Evolutionary conservation across 1,140 invertebrate genomes (phyloP), one percentile per base, ranked within the genome.

Genomic region (Zophobas morio): DNA sequence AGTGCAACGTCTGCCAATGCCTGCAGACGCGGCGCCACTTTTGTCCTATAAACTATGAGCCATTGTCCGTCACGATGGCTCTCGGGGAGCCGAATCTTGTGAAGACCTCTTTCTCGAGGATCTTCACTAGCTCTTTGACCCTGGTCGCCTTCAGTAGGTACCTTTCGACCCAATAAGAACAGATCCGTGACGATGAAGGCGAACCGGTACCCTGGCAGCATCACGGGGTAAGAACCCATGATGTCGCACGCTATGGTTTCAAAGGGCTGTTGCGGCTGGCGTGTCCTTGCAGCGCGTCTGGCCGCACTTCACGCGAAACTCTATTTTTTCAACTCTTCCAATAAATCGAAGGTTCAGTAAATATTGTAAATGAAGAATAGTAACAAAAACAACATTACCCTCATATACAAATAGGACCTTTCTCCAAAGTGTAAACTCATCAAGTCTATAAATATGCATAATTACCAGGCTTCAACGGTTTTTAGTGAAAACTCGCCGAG

Each of bases 281-380:
- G 6, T n/a, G 63, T 34, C 63, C 6, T 35, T 4, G 63, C 32
- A 34, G 63, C 2, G 63, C 63, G 1, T 3, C 6, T 8, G 5
- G 33, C 20, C 20, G 49, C n/a, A 20, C 20, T 51, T 20, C n/a
- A 2, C 2, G 2, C 35, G 8, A 1, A 63, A 1, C 37, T 63
- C 20, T 20, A 63, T 51, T 6, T 20, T 63, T 63, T 39, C 57
- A 63, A 63, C 5, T 66, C 42, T 8, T 46, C 42, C 34, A 72
- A 54, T n/a, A 72, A 72, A 72, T 51, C 46, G 51, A 53, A 53
- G 46, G 51, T 51, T 72, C 37, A 72, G 51, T 72, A 72, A 72
- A 72, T 72, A 66, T 66, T 20, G 20, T 20, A 34, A 63, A 37
- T 66, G 60, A 66, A 66, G 60, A 66, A 66, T 33, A 4, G 8